Evolutionary conservation across 2,797 vertebrate genomes (phyloP), one percentile per base, ranked within the genome.

Genomic region (Naso thynnoides): DNA sequence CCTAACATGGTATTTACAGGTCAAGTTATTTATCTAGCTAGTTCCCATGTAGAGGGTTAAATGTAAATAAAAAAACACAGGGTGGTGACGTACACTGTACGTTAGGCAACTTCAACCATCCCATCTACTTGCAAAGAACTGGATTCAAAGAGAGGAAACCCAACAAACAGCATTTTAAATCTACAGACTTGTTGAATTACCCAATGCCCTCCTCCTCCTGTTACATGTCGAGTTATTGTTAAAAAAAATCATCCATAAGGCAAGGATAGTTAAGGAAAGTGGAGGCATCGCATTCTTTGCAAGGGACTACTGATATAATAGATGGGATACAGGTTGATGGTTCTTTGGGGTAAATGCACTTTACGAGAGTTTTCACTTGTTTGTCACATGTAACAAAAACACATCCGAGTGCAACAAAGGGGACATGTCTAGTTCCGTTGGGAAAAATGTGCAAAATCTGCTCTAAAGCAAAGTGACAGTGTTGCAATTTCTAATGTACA

Each of bases 381-480:
- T 87, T 87, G 78, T 82, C 81, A 85, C 63, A 73, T 65, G 78
- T 84, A 88, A 90, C 80, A 88, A 90, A 86, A 83, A 70, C 71
- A 95, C 94, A 91, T 92, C 88, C 83, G 86, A 95, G 94, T 96
- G 95, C 95, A 96, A 97, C 95, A 92, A 84, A 94, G 84, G 93
- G 95, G 93, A 92, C 93, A 81, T 93, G 79, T 79, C 92, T 94
- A 87, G 85, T 95, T 86, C 95, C 90, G 93, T 94, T 83, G 92
- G 89, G 91, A 45, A 93, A n/a, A 95, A 96, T 96, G 97, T 99
- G 97, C 98, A 98, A 99, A 98, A 95, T 95, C 93, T 96, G 96
- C 94, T 96, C 94, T 96, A 96, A 97, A 97, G 95, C 94, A 95
- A 98, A 97, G 95, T 95, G 96, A 97, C 94, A 91, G 87, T 95